Base-by-base conservation (phyloP, 2,888 invertebrate genomes). In the Ectemnius continuus region DNA sequence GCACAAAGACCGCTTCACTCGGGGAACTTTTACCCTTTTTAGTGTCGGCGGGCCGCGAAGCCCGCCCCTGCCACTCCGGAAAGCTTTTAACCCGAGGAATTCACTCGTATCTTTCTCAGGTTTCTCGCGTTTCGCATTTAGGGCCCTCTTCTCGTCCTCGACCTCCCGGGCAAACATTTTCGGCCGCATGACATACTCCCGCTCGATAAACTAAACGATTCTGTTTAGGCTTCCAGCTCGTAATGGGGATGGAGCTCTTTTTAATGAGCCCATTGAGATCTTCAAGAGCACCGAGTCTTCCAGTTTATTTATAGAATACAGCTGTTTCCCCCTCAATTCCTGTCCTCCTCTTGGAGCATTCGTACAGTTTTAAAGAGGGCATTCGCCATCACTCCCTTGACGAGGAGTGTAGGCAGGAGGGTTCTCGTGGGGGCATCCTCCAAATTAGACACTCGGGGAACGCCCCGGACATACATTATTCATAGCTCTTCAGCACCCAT, bases 121-220 rank as follows among this genome's bases (percentile, higher is more conserved):
- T 70, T 70, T 83, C 82, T 84, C 84, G 82, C 85, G 79, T 85
- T 83, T 83, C 82, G 73, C 77, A 81, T 84, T 85, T 83, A 83
- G 78, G 80, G 84, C 77, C 67, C 70, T 48, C 48, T 67, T 47
- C 13, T 5, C 4, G n/a, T 63, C 67, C 36, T 14, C 20, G 18
- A 20, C 20, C 14, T 5, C 28, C 57, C 63, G 23, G n/a, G 18
- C 70, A 73, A 68, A 57, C 4, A 16, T 57, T 13, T 8, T 18
- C 14, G 23, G 52, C 16, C 16, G 11, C 20, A 26, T 61, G 20
- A 1, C 5, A 16, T 47, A 56, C 14, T 57, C 45, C 26, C 8
- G 45, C 47, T 6, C 18, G 18, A 48, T 16, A 2, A 48, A 47
- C 61, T 47, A 76, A 76, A 73, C 70, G 58, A 61, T 58, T 57